A percentile compares a stretch with the other conserved stretches of the same genome.
Evolutionary conservation across 1,140 invertebrate genomes (phyloP).

Genomic region (Hylaeus volcanicus): DNA sequence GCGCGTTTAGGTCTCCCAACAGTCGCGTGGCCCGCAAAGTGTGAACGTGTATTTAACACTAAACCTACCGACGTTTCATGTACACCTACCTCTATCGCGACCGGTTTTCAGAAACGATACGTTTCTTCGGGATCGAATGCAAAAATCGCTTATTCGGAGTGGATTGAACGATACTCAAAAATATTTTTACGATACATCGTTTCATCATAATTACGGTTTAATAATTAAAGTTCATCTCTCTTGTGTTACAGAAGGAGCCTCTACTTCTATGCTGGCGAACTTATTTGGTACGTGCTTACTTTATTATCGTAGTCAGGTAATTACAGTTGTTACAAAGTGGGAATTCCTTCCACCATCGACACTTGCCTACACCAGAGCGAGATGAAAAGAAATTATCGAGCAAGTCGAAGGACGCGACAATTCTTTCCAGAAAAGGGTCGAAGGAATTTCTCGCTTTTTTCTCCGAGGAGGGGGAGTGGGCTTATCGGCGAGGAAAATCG

Average conservation of each 20-base stretch:
- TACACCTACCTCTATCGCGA: too few species aligned
- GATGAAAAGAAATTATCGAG: background rate
- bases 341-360: background rate
- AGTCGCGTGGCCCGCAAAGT: constrained; percentile 42
- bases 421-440: constrained; percentile 17
- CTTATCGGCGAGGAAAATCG: constrained; percentile 32
- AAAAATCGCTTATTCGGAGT: too few species aligned
- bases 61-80: too few species aligned
- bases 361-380: too few species aligned
- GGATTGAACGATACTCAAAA: too few species aligned
- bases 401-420: background rate
- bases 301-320: background rate
- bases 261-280: constrained; percentile 77
- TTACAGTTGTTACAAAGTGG: background rate
- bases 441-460: constrained; percentile 30
- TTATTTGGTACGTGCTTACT: constrained; percentile 68
- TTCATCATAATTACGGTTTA: too few species aligned
- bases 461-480: background rate
- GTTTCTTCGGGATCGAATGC: too few species aligned
- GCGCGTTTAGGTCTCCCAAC: constrained; percentile 25
- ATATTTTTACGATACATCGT: too few species aligned
- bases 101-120: too few species aligned
- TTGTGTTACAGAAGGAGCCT: constrained; percentile 71
- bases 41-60: constrained; percentile 39
- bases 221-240: background rate